phyloP scores from a whole-genome alignment of 2,888 invertebrate species.

The Drosophila diplacantha region DNA sequence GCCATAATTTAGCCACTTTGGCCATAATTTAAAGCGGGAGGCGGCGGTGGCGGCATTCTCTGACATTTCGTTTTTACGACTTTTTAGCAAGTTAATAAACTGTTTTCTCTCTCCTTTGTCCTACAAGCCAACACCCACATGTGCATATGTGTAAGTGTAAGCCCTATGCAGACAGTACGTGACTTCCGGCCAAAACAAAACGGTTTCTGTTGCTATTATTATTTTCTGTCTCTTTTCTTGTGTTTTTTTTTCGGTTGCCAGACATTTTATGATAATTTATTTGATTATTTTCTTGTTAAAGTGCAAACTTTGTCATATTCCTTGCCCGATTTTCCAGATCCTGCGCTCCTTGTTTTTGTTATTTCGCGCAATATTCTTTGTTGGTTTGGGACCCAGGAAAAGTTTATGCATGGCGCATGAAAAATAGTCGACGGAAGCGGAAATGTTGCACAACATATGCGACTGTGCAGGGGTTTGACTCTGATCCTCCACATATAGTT shows the following conservation, averaged over 20 bases:
- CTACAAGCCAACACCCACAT: constrained; percentile 34
- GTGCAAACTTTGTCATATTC: constrained; percentile 71
- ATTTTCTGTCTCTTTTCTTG: neutral
- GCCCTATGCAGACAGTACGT: constrained; percentile 64
- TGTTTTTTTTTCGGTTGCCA: constrained; percentile 24
- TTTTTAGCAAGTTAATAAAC: constrained; percentile 69
- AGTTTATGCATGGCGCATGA: constrained; percentile 41
- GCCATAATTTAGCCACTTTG: constrained; percentile 71
- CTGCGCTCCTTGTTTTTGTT: constrained; percentile 21
- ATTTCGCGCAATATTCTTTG: constrained; percentile 37
- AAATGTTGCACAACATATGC: constrained; percentile 71
- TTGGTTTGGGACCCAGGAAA: constrained; percentile 33
- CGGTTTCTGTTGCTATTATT: constrained; percentile 52
- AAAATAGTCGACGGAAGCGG: constrained; percentile 65
- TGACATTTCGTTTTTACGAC: constrained; percentile 42
- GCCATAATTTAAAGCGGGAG: constrained; percentile 61
- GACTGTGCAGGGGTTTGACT: constrained; percentile 45
- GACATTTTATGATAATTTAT: constrained; percentile 72
- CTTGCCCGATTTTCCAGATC: constrained; percentile 7
- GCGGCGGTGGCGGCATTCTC: constrained; percentile 2
- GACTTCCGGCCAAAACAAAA: constrained; percentile 72
- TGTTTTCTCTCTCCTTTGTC: constrained; percentile 22
- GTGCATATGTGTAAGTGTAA: constrained; percentile 25
- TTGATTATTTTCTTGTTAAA: constrained; percentile 73
- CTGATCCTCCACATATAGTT: constrained; percentile 7